Conservation (phyloP, 2,888 invertebrate genomes). For the Macrosoma leucophasiata region DNA sequence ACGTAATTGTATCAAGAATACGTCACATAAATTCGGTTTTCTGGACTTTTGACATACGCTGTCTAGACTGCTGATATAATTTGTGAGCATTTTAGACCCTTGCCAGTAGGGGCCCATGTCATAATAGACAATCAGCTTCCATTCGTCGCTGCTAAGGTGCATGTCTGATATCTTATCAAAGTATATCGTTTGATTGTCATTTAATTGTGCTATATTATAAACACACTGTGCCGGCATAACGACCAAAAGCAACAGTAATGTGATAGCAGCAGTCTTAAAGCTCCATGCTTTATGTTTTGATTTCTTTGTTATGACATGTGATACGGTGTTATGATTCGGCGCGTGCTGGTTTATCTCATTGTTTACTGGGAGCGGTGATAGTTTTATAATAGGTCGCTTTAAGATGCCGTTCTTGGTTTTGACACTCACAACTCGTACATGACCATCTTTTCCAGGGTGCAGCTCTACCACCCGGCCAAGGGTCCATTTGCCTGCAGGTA, state of each 20-base stretch:
- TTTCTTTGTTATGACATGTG: slow-evolving; percentile 2
- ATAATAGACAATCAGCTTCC: slow-evolving; percentile 3
- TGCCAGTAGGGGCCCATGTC: slow-evolving; percentile 3
- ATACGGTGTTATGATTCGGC: too few species aligned
- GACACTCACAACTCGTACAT: slow-evolving; percentile 14
- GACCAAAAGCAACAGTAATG: neutral
- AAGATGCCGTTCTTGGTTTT: slow-evolving; percentile 12
- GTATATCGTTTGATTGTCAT: neutral
- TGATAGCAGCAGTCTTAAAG: neutral
- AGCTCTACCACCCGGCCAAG: slow-evolving; percentile 11
- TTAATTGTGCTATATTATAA: neutral
- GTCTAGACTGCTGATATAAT: neutral
- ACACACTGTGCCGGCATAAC: neutral
- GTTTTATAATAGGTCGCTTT: slow-evolving; percentile 11
- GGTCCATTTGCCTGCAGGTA: slow-evolving; percentile 19
- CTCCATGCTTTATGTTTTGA: neutral
- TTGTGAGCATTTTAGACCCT: neutral
- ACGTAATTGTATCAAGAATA: neutral
- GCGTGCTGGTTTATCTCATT: too few species aligned
- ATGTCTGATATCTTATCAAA: slow-evolving; percentile 1
- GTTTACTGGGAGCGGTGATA: slow-evolving; percentile 7
- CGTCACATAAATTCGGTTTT: slow-evolving; percentile 1
- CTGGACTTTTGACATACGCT: slow-evolving; percentile 1
- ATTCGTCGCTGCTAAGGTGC: neutral
- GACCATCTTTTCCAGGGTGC: slow-evolving; percentile 14